These are phyloP conservation scores for Plectus sambesii DNA, from an alignment of 1,140 invertebrate genomes.

Conservation along the genomic window DNA sequence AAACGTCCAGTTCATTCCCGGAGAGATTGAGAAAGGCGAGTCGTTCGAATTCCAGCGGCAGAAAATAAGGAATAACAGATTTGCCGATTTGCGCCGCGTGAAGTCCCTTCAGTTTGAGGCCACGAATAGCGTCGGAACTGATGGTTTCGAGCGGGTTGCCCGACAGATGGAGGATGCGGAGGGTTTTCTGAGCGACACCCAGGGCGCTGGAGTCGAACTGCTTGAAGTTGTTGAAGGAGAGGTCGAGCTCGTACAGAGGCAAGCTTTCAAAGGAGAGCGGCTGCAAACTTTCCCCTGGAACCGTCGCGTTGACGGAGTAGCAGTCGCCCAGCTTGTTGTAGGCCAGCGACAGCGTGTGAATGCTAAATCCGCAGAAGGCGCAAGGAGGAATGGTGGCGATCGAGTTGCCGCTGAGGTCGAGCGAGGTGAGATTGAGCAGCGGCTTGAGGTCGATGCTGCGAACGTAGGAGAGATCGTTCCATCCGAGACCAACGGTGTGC, in stretches of 20 bases:
- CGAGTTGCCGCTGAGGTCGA: constrained; percentile 28
- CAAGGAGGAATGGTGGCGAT: constrained; percentile 24
- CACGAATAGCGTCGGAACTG: no score
- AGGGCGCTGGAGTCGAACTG: constrained; percentile 32
- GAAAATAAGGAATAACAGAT: no score
- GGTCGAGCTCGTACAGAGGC: constrained; percentile 27
- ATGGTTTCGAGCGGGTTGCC: constrained; percentile 29
- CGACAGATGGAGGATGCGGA: constrained; percentile 29
- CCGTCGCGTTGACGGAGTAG: no score
- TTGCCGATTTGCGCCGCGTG: no score
- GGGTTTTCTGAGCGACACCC: constrained; percentile 25
- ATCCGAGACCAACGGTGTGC: constrained; percentile 29
- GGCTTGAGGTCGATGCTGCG: constrained; percentile 24
- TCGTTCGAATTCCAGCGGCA: no score
- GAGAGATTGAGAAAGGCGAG: constrained; percentile 7
- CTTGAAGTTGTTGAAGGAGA: constrained; percentile 35
- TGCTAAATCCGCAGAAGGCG: constrained; percentile 33
- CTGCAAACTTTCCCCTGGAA: constrained; percentile 20
- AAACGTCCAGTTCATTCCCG: neutral
- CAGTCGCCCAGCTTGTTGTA: no score
- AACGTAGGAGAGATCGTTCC: constrained; percentile 32
- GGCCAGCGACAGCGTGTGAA: no score
- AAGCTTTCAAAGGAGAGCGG: constrained; percentile 34
- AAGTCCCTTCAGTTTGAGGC: no score
- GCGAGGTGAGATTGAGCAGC: constrained; percentile 21